These are phyloP conservation scores for Tapirus indicus DNA, from an alignment of 2,797 vertebrate species.

Conservation along the genomic window DNA sequence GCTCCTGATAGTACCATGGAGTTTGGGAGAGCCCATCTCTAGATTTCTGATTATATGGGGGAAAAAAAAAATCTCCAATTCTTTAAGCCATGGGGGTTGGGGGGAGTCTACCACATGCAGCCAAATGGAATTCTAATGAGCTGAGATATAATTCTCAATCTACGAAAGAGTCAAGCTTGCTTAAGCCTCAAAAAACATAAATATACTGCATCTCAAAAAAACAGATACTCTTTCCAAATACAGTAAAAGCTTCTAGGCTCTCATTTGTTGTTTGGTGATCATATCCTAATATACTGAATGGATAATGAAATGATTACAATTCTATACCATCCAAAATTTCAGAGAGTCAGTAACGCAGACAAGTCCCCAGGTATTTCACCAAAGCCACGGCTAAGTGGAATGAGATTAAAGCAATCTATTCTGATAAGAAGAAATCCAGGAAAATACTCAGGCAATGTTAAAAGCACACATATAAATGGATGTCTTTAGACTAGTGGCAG, in stretches of 20 bases:
- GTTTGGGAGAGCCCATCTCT: not conserved
- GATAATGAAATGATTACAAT: slow-evolving; percentile 4
- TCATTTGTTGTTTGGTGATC: not conserved
- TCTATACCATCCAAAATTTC: not conserved
- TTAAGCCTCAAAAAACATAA: slow-evolving; percentile 27
- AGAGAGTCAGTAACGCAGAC: not conserved
- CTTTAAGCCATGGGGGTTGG: not conserved
- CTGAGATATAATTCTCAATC: slow-evolving; percentile 30
- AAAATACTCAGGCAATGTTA: not conserved
- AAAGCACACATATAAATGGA: not conserved
- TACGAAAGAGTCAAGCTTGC: slow-evolving; percentile 5
- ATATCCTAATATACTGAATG: not conserved
- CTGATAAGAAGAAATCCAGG: slow-evolving; percentile 21
- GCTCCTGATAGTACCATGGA: not conserved
- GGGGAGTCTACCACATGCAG: not conserved
- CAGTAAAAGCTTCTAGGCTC: not conserved
- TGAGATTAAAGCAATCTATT: slow-evolving; percentile 12
- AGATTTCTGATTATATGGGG: not conserved
- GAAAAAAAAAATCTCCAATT: not conserved
- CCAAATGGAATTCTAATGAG: not conserved
- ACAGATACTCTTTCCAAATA: slow-evolving; percentile 42
- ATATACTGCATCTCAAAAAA: not conserved
- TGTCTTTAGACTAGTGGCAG: not conserved
- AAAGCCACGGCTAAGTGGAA: slow-evolving; percentile 16
- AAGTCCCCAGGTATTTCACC: not conserved